Percentiles rank a stretch among this genome's conserved stretches.
Conservation (phyloP, 2,797 vertebrate species). For the Rhinella marina region DNA sequence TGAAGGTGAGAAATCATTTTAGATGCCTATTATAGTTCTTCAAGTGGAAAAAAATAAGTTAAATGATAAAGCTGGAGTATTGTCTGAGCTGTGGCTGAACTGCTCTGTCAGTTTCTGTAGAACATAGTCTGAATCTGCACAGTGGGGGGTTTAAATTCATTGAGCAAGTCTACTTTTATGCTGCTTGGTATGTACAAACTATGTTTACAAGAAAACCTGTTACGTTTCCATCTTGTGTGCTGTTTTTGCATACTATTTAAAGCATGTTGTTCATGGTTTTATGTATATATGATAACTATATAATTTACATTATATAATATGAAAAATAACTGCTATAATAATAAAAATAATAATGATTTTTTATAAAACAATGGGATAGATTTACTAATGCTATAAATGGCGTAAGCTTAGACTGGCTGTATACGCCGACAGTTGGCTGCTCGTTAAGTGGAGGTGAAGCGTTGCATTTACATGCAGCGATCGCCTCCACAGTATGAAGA, state of each 20-base stretch:
- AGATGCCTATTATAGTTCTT: slow-evolving; percentile 52
- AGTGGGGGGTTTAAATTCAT: slow-evolving; percentile 21
- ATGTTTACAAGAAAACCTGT: background rate
- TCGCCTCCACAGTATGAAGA: no score
- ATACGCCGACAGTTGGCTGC: no score
- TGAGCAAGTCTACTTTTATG: slow-evolving; percentile 6
- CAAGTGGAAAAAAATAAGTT: slow-evolving; percentile 56
- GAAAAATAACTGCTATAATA: background rate
- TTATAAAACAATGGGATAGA: background rate
- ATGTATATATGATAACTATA: no score
- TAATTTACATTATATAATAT: no score
- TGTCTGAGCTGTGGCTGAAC: slow-evolving; percentile 39
- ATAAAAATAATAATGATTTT: background rate
- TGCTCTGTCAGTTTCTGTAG: slow-evolving; percentile 35
- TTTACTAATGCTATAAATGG: no score
- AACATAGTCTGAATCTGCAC: slow-evolving; percentile 5
- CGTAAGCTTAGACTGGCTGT: no score
- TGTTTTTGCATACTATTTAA: background rate
- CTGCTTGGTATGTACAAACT: background rate
- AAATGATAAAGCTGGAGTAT: slow-evolving; percentile 52
- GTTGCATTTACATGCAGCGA: no score
- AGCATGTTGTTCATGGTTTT: background rate
- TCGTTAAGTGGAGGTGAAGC: no score
- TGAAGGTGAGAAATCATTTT: slow-evolving; percentile 57
- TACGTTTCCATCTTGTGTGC: background rate